Evolutionary conservation across 2,888 invertebrate genomes (phyloP).

Genomic region (Hirtodrosophila duncani): DNA sequence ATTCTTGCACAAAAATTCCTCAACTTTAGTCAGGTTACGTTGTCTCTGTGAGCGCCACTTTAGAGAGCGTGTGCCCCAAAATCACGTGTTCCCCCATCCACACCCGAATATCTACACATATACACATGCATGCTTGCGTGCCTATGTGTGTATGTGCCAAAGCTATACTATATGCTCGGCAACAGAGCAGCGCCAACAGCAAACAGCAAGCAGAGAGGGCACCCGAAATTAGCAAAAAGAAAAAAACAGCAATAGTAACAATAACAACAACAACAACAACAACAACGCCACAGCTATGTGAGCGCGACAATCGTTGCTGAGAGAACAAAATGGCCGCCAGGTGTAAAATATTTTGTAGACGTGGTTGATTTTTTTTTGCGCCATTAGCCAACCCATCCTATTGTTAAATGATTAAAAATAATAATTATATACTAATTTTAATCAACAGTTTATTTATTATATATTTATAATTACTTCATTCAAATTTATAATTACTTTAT

Average conservation of each 20-base stretch:
- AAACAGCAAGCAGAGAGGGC: constrained; percentile 1
- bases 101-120: constrained; percentile 11
- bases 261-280: constrained; percentile 10
- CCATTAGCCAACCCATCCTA: no score
- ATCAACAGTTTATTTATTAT: no score
- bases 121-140: no score
- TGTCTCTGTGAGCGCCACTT: constrained; percentile 11
- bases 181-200: constrained; percentile 17
- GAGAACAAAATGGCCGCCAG: constrained; percentile 59
- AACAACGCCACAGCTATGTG: constrained; percentile 11
- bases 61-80: constrained; percentile 18
- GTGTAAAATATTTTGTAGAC: constrained; percentile 42
- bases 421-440: no score
- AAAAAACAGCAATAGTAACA: constrained; percentile 1
- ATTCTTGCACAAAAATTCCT: no score
- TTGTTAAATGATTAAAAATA: no score
- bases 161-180: constrained; percentile 14
- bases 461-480: no score
- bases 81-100: constrained; percentile 40
- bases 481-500: no score
- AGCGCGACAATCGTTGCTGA: constrained; percentile 20
- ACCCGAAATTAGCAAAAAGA: constrained; percentile 50
- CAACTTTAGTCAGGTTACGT: no score
- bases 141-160: constrained; percentile 2
- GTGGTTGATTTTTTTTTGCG: constrained; percentile 37